phyloP scores from a whole-genome alignment of 2,888 invertebrate genomes.

The Saturnia japonica region DNA sequence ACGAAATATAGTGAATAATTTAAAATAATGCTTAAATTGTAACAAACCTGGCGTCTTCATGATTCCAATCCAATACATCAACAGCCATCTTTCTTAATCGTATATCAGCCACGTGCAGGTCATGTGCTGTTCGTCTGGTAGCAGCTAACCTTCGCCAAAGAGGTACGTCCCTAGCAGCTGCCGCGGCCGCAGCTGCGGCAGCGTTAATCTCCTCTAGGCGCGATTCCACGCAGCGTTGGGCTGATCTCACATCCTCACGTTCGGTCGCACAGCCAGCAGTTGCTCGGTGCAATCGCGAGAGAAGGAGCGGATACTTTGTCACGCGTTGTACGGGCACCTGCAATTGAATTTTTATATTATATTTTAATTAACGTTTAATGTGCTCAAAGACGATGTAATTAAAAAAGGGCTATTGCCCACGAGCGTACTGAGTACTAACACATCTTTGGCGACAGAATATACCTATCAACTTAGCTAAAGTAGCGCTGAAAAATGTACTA shows the following conservation, averaged over 20 bases:
- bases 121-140: conserved; percentile 88
- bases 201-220: conserved; percentile 97
- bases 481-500: too few relatives aligned
- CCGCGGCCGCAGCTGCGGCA: conserved; percentile 94
- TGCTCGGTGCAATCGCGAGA: conserved; percentile 94
- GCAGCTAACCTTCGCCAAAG: conserved; percentile 94
- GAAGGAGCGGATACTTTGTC: conserved; percentile 96
- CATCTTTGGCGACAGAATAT: too few relatives aligned
- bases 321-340: conserved; percentile 97
- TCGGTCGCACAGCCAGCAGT: conserved; percentile 93
- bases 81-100: conserved; percentile 96
- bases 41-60: conserved; percentile 88
- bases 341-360: conserved; percentile 22
- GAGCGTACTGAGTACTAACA: too few relatives aligned
- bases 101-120: conserved; percentile 94
- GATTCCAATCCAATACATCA: conserved; percentile 96
- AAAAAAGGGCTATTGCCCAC: neutral
- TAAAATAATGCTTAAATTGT: neutral
- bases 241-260: conserved; percentile 91
- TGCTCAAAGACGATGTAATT: neutral
- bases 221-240: conserved; percentile 95
- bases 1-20: too few relatives aligned
- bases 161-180: conserved; percentile 92
- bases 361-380: too few relatives aligned
- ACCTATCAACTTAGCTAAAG: too few relatives aligned